A percentile compares a stretch with the other conserved stretches of the same genome.
Evolutionary conservation across 2,113 vertebrate genomes (phyloP).

Genomic region (Rhipidura dahli): DNA sequence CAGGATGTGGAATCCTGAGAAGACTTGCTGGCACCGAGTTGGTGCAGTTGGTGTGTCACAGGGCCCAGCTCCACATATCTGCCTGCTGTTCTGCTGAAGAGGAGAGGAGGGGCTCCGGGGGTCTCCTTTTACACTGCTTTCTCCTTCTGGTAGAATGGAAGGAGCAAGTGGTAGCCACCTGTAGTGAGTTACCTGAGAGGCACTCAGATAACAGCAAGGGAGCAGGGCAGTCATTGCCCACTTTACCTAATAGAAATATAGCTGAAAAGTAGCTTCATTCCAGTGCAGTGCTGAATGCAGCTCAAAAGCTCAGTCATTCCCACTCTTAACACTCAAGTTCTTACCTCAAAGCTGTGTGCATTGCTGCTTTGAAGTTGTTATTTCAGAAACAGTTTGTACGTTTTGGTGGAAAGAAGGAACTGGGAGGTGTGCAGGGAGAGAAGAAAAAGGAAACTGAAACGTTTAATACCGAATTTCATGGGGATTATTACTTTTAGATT

Average conservation of each 20-base stretch:
- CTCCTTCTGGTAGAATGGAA: neutral
- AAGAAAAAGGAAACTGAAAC: neutral
- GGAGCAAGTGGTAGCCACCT: neutral
- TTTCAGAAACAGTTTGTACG: neutral
- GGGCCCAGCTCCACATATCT: neutral
- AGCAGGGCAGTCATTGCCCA: neutral
- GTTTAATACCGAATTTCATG: neutral
- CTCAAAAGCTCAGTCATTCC: neutral
- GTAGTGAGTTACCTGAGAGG: neutral
- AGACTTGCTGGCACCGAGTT: neutral
- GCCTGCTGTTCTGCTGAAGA: neutral
- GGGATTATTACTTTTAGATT: neutral
- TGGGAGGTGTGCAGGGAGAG: neutral
- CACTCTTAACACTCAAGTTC: neutral
- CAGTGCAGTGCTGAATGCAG: neutral
- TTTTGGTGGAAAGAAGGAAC: neutral
- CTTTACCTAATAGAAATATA: neutral
- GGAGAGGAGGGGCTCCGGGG: neutral
- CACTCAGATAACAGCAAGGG: neutral
- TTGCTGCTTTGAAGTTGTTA: neutral
- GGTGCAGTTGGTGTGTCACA: neutral
- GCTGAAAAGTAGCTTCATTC: neutral
- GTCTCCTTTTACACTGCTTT: neutral
- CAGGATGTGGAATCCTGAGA: neutral
- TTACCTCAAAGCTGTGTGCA: neutral